Conservation (phyloP, 2,113 vertebrate genomes). For the Brachypteracias leptosomus region DNA sequence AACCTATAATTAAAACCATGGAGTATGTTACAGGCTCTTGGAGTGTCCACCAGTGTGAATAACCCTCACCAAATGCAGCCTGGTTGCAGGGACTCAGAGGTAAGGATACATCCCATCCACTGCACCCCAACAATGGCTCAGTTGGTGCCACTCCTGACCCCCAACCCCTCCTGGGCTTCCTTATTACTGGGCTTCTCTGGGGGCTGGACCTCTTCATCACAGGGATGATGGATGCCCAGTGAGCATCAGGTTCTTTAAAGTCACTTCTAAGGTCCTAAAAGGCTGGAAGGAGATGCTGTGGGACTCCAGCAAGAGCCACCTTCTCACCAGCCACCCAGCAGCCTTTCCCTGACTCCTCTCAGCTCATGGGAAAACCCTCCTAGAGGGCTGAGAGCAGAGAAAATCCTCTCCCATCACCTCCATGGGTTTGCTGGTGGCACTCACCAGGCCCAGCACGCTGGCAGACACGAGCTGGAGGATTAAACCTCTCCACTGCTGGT, state of each 20-base stretch:
- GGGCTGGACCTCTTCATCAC: background rate
- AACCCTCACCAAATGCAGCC: background rate
- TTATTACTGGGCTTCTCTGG: background rate
- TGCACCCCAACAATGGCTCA: background rate
- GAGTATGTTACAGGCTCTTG: no score
- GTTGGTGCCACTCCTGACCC: background rate
- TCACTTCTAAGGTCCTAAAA: background rate
- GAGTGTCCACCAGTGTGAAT: no score
- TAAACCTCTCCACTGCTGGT: background rate
- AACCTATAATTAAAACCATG: background rate
- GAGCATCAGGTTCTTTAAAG: background rate
- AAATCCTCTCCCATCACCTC: background rate
- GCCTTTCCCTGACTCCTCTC: background rate
- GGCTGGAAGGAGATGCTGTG: background rate
- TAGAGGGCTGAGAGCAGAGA: background rate
- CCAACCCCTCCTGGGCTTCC: background rate
- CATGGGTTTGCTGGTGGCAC: background rate
- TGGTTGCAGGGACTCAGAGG: no score
- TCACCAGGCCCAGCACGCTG: background rate
- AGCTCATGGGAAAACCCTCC: background rate
- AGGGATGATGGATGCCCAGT: background rate
- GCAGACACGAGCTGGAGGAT: background rate
- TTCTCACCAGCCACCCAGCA: background rate
- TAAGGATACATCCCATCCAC: background rate
- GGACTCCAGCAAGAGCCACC: background rate